Conservation (phyloP, 2,797 vertebrate species). For the Lutjanus campechanus region DNA sequence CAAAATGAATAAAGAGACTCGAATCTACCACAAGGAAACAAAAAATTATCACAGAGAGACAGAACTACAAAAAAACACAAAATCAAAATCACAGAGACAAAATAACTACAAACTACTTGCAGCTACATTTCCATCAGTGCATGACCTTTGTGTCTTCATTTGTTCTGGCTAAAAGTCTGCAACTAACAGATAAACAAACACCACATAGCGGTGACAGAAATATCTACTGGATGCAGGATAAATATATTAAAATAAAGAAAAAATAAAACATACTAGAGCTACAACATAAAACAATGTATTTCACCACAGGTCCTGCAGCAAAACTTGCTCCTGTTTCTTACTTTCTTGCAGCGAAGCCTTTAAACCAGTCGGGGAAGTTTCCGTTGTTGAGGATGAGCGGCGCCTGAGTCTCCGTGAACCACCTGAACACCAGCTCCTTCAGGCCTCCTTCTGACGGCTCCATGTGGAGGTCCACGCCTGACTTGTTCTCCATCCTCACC, state of each 20-base stretch:
- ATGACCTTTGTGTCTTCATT: neutral
- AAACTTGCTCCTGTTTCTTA: conserved; percentile 72
- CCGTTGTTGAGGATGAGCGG: conserved; percentile 79
- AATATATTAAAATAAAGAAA: neutral
- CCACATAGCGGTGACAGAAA: neutral
- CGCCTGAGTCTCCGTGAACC: conserved; percentile 87
- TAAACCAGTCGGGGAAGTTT: conserved; percentile 88
- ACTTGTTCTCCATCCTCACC: conserved; percentile 47
- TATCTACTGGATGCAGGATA: too few relatives aligned
- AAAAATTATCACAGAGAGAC: too few relatives aligned
- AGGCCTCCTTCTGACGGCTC: conserved; percentile 65
- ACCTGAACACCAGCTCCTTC: conserved; percentile 82
- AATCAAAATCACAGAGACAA: too few relatives aligned
- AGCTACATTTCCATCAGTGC: neutral
- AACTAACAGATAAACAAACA: neutral
- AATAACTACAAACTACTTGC: too few relatives aligned
- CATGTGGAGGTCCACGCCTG: neutral
- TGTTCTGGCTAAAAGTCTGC: neutral
- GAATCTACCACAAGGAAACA: too few relatives aligned
- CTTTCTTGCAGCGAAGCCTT: conserved; percentile 88
- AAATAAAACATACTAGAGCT: too few relatives aligned
- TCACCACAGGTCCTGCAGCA: neutral
- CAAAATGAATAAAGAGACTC: too few relatives aligned
- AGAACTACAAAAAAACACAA: too few relatives aligned
- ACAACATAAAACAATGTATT: too few relatives aligned